phyloP scores from a whole-genome alignment of 1,140 invertebrate genomes.

The Lepidurus arcticus region DNA sequence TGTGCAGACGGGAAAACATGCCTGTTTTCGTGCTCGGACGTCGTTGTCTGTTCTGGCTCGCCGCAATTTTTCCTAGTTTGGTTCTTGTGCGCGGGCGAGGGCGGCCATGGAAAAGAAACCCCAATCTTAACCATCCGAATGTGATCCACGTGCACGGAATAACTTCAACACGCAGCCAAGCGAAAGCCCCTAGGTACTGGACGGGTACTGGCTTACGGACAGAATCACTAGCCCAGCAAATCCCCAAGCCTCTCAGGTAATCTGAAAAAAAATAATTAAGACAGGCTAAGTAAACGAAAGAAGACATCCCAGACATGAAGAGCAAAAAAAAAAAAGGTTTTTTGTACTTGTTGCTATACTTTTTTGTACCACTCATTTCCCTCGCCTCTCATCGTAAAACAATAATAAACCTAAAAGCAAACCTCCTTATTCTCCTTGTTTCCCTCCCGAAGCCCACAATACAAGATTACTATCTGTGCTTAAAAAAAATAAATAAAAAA shows the following conservation, averaged over 20 bases:
- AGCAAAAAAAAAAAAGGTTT: not conserved
- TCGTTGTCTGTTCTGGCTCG: not conserved
- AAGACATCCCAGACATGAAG: not conserved
- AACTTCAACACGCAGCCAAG: not conserved
- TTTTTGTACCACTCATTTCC: no score
- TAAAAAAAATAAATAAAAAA: no score
- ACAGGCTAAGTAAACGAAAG: not conserved
- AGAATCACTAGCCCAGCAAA: constrained; percentile 11
- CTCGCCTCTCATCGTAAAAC: no score
- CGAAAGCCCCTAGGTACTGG: not conserved
- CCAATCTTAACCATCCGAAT: not conserved
- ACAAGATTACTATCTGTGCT: no score
- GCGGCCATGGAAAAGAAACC: not conserved
- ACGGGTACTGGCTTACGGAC: not conserved
- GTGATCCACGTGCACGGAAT: constrained; percentile 1
- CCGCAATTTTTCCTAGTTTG: no score
- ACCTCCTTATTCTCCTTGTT: no score
- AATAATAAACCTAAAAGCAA: no score
- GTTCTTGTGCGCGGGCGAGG: no score
- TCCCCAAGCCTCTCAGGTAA: constrained; percentile 20
- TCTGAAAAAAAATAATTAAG: constrained; percentile 5
- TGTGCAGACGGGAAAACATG: not conserved
- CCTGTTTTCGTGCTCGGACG: not conserved
- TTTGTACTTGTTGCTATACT: no score
- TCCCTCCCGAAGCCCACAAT: no score